Percentiles rank a stretch among this genome's conserved stretches.
Conservation (phyloP, 53 echinoderm and acorn worm genomes). For the Astropecten irregularis region DNA sequence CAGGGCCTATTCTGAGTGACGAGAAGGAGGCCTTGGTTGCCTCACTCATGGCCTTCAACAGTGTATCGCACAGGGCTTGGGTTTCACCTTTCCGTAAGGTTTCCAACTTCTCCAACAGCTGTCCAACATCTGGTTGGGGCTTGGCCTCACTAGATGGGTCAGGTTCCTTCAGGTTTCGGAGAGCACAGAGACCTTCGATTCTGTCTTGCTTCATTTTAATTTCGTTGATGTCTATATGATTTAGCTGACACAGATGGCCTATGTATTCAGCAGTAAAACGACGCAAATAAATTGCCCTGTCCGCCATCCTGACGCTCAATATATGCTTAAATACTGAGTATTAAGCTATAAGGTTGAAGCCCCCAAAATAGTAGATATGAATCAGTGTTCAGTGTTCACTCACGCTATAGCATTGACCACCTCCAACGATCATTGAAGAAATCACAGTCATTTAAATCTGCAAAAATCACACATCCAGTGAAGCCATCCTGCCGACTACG, state of each 20-base stretch:
- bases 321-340: no score
- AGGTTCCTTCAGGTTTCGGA: background rate
- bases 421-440: no score
- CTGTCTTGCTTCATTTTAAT: constrained; percentile 1
- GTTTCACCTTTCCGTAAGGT: background rate
- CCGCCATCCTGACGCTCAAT: background rate
- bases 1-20: background rate
- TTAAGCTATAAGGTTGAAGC: no score
- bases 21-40: background rate
- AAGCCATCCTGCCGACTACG: no score
- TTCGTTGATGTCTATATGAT: background rate
- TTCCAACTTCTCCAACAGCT: background rate
- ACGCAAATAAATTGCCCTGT: background rate
- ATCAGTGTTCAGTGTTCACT: no score
- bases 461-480: no score
- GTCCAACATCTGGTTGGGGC: background rate
- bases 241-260: background rate
- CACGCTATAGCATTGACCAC: no score
- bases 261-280: background rate
- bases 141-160: background rate
- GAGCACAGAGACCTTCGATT: background rate
- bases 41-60: background rate
- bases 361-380: no score
- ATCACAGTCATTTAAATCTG: no score
- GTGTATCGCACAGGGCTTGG: background rate